Evolutionary conservation across 2,113 vertebrate species (phyloP).

Genomic region (Pseudopodoces humilis): DNA sequence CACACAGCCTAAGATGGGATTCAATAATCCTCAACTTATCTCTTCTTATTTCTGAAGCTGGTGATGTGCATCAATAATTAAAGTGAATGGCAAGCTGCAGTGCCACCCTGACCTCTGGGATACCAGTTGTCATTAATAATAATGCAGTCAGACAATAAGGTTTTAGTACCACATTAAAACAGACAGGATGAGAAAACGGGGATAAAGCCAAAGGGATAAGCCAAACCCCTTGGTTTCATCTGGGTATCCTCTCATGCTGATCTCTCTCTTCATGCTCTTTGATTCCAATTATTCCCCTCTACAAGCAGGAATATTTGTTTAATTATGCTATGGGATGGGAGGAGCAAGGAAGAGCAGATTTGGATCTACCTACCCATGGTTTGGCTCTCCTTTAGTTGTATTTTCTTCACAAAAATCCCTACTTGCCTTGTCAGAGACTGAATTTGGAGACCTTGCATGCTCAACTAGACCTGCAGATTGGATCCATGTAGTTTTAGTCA

Average conservation of each 20-base stretch:
- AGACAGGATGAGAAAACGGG: not conserved
- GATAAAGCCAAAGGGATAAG: slow-evolving; percentile 52
- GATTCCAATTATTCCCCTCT: slow-evolving; percentile 38
- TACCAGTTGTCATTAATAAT: slow-evolving; percentile 34
- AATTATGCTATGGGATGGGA: not conserved
- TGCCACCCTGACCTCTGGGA: slow-evolving; percentile 36
- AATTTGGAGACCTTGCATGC: not conserved
- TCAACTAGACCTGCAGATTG: not conserved
- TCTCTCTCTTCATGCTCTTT: slow-evolving; percentile 36
- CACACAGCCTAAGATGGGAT: not conserved
- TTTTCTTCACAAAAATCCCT: not conserved
- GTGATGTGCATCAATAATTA: slow-evolving; percentile 44
- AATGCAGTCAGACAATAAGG: slow-evolving; percentile 31
- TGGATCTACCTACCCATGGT: not conserved
- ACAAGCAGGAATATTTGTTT: slow-evolving; percentile 8
- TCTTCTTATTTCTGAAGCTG: slow-evolving; percentile 28
- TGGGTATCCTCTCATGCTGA: slow-evolving; percentile 8
- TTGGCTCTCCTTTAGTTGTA: not conserved
- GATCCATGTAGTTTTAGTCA: not conserved
- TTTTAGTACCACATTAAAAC: slow-evolving; percentile 36
- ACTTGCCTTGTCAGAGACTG: not conserved
- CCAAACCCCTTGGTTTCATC: not conserved
- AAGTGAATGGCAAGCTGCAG: slow-evolving; percentile 14
- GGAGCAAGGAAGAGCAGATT: not conserved
- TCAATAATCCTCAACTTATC: slow-evolving; percentile 57